phyloP scores from a whole-genome alignment of 2,113 vertebrate genomes.

The Atlantisia rogersi region DNA sequence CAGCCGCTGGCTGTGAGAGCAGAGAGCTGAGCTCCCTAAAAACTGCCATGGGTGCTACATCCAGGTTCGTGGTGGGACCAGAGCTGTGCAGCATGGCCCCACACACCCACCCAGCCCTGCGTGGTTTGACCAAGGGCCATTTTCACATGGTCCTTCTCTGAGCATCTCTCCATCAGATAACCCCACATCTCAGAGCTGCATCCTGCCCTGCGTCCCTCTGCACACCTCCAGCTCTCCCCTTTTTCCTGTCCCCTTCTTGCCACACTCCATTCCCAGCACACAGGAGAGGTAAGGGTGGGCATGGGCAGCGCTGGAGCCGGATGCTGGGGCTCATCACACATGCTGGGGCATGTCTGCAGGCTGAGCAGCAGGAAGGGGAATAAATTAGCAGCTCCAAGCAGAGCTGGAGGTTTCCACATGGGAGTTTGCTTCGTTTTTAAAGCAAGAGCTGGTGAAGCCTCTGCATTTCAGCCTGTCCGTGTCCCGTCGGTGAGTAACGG shows the following conservation, averaged over 20 bases:
- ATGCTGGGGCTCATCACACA: neutral
- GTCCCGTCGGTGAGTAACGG: neutral
- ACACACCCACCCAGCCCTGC: accelerated
- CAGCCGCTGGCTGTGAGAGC: neutral
- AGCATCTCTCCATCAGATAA: neutral
- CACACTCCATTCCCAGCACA: accelerated
- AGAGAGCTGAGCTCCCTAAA: neutral
- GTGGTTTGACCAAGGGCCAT: neutral
- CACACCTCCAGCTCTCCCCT: neutral
- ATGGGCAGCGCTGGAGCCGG: accelerated
- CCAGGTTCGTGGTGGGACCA: accelerated
- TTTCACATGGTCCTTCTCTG: neutral
- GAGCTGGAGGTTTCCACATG: constrained; percentile 38
- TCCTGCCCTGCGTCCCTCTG: neutral
- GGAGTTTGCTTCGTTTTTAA: constrained; percentile 27
- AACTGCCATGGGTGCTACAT: neutral
- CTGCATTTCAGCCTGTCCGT: neutral
- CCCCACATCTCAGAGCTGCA: neutral
- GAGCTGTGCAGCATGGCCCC: accelerated
- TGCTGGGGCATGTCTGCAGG: constrained; percentile 1
- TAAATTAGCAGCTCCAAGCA: constrained; percentile 39
- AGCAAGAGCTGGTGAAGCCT: neutral
- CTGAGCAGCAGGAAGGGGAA: constrained; percentile 34
- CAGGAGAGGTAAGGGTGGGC: neutral
- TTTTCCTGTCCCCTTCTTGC: neutral